Conservation (phyloP, 1,140 invertebrate species). For the Atopsyche davidsoni region DNA sequence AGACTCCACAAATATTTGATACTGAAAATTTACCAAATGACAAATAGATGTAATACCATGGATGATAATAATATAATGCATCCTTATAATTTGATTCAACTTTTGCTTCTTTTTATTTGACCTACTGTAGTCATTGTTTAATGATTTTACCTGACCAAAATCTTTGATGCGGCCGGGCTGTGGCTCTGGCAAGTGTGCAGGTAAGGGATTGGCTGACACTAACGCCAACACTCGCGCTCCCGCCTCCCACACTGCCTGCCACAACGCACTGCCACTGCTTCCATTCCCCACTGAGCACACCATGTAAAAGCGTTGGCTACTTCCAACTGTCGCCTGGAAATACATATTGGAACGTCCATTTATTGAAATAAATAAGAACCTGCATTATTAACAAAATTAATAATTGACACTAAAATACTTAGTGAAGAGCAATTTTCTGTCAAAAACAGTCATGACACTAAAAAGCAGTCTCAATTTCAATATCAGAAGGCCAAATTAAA, state of each 20-base stretch:
- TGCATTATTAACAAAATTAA: conserved; percentile 13
- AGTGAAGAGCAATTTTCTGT: too few species aligned
- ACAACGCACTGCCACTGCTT: conserved; percentile 68
- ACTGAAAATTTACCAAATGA: conserved; percentile 46
- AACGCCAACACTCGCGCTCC: conserved; percentile 70
- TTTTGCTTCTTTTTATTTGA: too few species aligned
- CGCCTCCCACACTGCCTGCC: conserved; percentile 79
- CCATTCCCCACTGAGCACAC: conserved; percentile 19
- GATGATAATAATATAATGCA: too few species aligned
- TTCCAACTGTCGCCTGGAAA: conserved; percentile 63
- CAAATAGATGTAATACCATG: not conserved
- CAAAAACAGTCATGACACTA: too few species aligned
- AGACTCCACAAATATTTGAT: conserved; percentile 61
- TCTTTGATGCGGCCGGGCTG: conserved; percentile 36
- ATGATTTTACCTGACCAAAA: conserved; percentile 47
- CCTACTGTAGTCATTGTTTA: not conserved
- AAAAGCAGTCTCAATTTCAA: too few species aligned
- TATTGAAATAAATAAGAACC: not conserved
- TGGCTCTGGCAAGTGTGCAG: conserved; percentile 36
- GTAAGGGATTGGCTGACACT: conserved; percentile 37
- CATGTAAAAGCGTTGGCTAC: conserved; percentile 75
- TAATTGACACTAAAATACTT: not conserved
- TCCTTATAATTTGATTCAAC: too few species aligned
- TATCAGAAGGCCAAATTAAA: too few species aligned
- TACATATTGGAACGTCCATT: too few species aligned